Base-by-base conservation (phyloP, 1,140 invertebrate genomes). In the Lysiphlebus fabarum region DNA sequence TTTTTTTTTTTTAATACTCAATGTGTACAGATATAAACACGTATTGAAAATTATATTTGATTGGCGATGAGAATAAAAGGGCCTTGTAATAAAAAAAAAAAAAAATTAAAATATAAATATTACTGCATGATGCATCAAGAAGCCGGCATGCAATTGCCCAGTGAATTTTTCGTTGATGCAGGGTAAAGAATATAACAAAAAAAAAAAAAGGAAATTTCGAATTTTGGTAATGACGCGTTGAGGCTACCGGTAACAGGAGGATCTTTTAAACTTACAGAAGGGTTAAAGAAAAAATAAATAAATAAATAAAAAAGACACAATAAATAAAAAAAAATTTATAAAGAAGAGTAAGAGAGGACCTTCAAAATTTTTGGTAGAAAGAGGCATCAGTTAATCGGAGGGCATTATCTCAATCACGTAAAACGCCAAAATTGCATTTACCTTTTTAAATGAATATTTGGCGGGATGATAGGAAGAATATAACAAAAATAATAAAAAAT, bases 401-500 rank as follows among this genome's bases (percentile, higher is more conserved):
- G 69, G 74, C 76, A 78, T 78, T 79, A 79, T 79, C 77, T 79
- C 75, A 79, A 79, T 79, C 77, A 78, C 75, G 77, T 79, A 79
- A 79, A 79, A 78, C 74, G 70, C 73, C 75, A 74, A 79, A 79
- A 79, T 79, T 79, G 75, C 77, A 79, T 79, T 78, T 78, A 79
- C 77, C 77, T 79, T 78, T 78, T 79, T 78, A 78, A 79, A 79
- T 79, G 77, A 79, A 79, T 79, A 79, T 79, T 79, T 79, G 74
- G 76, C 70, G 74, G 74, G 68, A 71, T 71, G 66, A 64, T 62
- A 62, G 61, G 60, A 65, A 50, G 61, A 61, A 59, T 36, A 40
- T 42, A 53, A 42, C 44, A 3, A 17, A 26, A 17, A 17, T 17
- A 17, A 17, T 1, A 17, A 17, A 17, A 17, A 17, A 17, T 11